Conservation (phyloP, 2,797 vertebrate genomes). For the Iguana delicatissima region DNA sequence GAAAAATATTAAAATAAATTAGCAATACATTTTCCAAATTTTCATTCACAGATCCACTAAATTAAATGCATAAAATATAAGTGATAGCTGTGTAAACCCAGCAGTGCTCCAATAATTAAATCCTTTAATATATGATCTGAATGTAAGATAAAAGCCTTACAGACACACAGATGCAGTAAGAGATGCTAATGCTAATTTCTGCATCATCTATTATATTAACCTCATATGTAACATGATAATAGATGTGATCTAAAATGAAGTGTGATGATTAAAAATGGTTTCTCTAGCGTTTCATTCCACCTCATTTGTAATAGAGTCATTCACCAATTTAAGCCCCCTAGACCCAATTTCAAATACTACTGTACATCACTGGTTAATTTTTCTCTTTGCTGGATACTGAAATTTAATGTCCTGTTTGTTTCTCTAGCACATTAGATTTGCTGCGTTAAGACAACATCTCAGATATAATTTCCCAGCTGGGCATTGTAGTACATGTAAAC, state of each 20-base stretch:
- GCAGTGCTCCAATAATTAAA: not conserved
- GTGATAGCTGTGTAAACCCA: slow-evolving; percentile 9
- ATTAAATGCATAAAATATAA: slow-evolving; percentile 23
- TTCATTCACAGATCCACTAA: slow-evolving; percentile 2
- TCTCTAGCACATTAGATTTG: slow-evolving; percentile 26
- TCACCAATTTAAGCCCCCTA: slow-evolving; percentile 18
- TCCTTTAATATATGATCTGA: slow-evolving; percentile 14
- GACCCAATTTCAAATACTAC: slow-evolving; percentile 30
- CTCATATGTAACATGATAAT: slow-evolving; percentile 8
- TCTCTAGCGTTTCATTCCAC: not conserved
- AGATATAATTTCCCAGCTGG: slow-evolving; percentile 28
- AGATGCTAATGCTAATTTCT: slow-evolving; percentile 19
- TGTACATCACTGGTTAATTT: not conserved
- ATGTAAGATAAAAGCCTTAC: not conserved
- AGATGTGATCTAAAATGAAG: not conserved
- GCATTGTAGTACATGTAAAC: slow-evolving; percentile 5
- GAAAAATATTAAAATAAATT: slow-evolving; percentile 7
- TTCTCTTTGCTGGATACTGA: slow-evolving; percentile 43
- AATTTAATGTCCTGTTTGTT: slow-evolving; percentile 21
- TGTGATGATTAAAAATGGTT: not conserved
- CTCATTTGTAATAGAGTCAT: not conserved
- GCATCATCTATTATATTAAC: slow-evolving; percentile 29
- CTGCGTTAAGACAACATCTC: slow-evolving; percentile 39
- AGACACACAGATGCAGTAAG: slow-evolving; percentile 23
- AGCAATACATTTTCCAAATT: not conserved